Evolutionary conservation across 2,888 invertebrate genomes (phyloP).

Genomic region (Tenthredo mesomela): DNA sequence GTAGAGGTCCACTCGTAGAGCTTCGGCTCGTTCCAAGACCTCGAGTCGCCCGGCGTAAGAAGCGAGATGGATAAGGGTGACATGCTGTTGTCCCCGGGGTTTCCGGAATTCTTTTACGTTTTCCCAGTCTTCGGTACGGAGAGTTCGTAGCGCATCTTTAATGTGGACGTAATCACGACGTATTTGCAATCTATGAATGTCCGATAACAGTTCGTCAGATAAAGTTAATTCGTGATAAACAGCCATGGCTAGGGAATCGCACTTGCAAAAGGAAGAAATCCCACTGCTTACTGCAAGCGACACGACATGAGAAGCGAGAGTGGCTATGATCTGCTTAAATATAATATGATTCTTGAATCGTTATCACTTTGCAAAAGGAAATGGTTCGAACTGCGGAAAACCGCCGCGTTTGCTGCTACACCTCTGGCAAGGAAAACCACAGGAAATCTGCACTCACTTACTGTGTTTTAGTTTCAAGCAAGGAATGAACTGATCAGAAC

Average conservation of each 20-base stretch:
- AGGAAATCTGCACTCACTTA: not conserved
- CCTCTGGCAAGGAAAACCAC: not conserved
- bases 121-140: conserved; percentile 51
- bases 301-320: not conserved
- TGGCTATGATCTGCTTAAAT: not conserved
- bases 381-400: not conserved
- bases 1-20: conserved; percentile 60
- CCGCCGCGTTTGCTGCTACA: not conserved
- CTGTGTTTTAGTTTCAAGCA: not conserved
- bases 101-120: conserved; percentile 43
- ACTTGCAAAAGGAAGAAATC: not conserved
- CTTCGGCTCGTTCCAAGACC: conserved; percentile 57
- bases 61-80: conserved; percentile 62
- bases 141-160: conserved; percentile 26
- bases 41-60: conserved; percentile 62
- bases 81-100: conserved; percentile 57
- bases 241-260: not conserved
- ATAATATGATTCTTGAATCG: not conserved
- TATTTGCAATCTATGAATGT: not conserved
- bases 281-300: not conserved
- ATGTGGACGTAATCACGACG: not conserved
- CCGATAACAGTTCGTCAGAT: not conserved
- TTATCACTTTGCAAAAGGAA: not conserved
- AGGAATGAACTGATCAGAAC: not conserved
- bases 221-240: not conserved